A percentile compares a stretch with the other conserved stretches of the same genome.
phyloP scores from a whole-genome alignment of 1,140 invertebrate species.

The Cepaea nemoralis region DNA sequence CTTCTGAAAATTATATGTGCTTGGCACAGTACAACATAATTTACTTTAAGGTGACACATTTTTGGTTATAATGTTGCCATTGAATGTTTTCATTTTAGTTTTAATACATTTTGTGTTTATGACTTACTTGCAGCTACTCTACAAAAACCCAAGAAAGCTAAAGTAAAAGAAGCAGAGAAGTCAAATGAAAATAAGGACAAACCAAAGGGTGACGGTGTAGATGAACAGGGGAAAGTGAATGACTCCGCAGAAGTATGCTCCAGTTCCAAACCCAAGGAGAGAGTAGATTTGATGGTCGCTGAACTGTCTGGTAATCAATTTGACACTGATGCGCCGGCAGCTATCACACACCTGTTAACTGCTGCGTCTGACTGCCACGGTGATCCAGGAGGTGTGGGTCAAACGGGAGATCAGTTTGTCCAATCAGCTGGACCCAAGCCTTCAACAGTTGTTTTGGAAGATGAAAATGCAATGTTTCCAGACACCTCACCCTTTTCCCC shows the following conservation, averaged over 20 bases:
- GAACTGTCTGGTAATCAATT: background rate
- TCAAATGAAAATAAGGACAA: conserved; percentile 20
- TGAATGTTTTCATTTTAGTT: background rate
- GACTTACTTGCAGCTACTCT: conserved; percentile 15
- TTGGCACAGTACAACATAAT: too few species aligned
- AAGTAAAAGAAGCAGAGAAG: conserved; percentile 18
- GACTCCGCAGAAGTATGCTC: background rate
- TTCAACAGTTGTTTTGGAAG: conserved; percentile 2
- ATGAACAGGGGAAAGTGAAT: conserved; percentile 8
- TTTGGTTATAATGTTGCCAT: too few species aligned
- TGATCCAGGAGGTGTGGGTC: background rate
- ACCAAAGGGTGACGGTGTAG: background rate
- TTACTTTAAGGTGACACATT: too few species aligned
- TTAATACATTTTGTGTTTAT: background rate
- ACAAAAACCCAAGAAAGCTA: conserved; percentile 1
- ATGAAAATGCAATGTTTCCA: conserved; percentile 38
- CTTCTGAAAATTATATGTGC: too few species aligned
- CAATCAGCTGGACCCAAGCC: background rate
- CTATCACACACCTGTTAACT: background rate
- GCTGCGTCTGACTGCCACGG: background rate
- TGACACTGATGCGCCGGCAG: background rate
- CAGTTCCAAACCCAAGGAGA: background rate
- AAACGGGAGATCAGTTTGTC: background rate
- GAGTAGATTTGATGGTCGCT: background rate
- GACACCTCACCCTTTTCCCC: conserved; percentile 28